Evolutionary conservation across 2,113 vertebrate genomes (phyloP).

Genomic region (Macrotis lagotis): DNA sequence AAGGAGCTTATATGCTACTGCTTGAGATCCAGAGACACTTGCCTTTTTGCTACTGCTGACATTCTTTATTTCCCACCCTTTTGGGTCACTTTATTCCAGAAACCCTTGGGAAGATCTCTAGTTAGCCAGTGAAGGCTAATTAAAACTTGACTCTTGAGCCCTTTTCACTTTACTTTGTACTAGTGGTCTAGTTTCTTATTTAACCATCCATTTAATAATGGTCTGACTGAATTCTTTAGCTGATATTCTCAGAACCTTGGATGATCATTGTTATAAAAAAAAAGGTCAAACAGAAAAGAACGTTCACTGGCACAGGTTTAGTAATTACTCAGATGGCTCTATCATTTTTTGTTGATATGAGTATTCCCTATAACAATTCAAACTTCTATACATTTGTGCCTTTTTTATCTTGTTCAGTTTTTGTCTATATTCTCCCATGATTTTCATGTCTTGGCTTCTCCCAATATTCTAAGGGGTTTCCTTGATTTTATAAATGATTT

Average conservation of each 20-base stretch:
- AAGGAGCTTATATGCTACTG: not conserved
- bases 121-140: not conserved
- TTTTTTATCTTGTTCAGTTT: not conserved
- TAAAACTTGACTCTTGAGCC: slow-evolving; percentile 21
- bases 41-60: not conserved
- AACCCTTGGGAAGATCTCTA: not conserved
- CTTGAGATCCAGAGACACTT: not conserved
- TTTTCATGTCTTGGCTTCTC: not conserved
- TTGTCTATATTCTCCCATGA: not conserved
- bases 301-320: slow-evolving; percentile 34
- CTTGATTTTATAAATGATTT: slow-evolving; percentile 37
- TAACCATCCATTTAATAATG: not conserved
- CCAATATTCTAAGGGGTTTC: not conserved
- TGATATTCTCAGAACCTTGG: not conserved
- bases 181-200: not conserved
- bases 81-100: not conserved
- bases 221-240: not conserved
- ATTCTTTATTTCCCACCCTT: not conserved
- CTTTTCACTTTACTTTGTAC: slow-evolving; percentile 9
- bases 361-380: not conserved
- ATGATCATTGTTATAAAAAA: not conserved
- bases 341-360: not conserved
- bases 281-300: slow-evolving; percentile 14
- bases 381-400: not conserved
- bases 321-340: not conserved